A percentile compares a stretch with the other conserved stretches of the same genome.
These are phyloP conservation scores for Suillia variegata DNA, from an alignment of 2,888 invertebrate genomes.

Conservation along the genomic window DNA sequence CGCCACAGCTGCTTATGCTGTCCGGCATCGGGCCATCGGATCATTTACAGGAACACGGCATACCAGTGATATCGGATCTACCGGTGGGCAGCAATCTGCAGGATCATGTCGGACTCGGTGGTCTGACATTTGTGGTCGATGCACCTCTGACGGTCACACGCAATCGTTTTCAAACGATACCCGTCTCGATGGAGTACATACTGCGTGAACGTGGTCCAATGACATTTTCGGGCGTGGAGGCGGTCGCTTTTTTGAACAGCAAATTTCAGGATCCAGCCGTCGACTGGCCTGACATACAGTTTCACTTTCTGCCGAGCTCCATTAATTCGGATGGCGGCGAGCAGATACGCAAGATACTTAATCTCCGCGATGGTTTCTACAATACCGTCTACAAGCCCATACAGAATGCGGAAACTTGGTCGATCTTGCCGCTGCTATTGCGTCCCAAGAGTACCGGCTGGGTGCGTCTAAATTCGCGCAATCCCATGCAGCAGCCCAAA, in stretches of 20 bases:
- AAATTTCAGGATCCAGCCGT: conserved; percentile 80
- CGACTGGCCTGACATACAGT: conserved; percentile 85
- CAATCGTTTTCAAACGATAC: conserved; percentile 75
- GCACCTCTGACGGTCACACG: conserved; percentile 80
- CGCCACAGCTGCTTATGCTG: conserved; percentile 89
- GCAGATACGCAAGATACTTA: conserved; percentile 77
- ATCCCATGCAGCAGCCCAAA: conserved; percentile 82
- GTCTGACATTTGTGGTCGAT: conserved; percentile 81
- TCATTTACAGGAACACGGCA: conserved; percentile 73
- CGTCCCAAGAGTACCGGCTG: conserved; percentile 88
- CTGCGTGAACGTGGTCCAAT: conserved; percentile 81
- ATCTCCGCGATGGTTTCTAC: conserved; percentile 78
- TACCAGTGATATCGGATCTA: conserved; percentile 75
- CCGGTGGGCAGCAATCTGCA: conserved; percentile 85
- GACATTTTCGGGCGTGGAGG: conserved; percentile 85
- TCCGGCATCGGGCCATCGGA: conserved; percentile 86
- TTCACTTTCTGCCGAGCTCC: conserved; percentile 85
- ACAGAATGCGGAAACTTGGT: conserved; percentile 80
- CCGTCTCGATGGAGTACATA: conserved; percentile 81
- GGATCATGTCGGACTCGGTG: conserved; percentile 87
- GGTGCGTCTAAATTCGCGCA: conserved; percentile 79
- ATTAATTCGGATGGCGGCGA: conserved; percentile 83
- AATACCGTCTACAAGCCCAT: conserved; percentile 86
- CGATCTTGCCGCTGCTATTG: conserved; percentile 78
- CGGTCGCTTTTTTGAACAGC: conserved; percentile 84